phyloP scores from a whole-genome alignment of 2,113 vertebrate species.

The Amblyornis subalaris region DNA sequence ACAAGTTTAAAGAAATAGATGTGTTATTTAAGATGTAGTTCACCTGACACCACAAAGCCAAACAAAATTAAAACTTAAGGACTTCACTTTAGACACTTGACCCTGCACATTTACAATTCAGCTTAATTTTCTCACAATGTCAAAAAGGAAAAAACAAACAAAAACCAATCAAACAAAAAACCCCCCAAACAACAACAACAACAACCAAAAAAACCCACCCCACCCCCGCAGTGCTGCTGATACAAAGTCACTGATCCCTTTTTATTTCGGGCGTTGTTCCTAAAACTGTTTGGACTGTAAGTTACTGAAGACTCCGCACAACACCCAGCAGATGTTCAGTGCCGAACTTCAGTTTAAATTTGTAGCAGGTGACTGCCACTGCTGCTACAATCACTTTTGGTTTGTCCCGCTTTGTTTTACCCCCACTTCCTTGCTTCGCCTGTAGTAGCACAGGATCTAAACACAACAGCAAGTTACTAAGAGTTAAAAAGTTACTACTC shows the following conservation, averaged over 20 bases:
- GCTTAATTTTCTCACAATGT: background rate
- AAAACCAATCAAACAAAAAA: too few relatives aligned
- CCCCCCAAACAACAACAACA: too few relatives aligned
- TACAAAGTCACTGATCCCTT: background rate
- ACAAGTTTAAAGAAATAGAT: background rate
- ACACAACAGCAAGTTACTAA: background rate
- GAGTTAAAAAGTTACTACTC: constrained; percentile 10
- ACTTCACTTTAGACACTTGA: background rate
- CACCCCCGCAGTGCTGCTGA: background rate
- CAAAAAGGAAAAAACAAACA: background rate
- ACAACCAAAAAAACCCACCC: too few relatives aligned
- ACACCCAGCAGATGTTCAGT: background rate
- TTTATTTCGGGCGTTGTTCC: background rate
- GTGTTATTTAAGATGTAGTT: background rate
- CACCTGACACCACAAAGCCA: background rate
- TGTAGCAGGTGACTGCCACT: background rate
- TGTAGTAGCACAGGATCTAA: background rate
- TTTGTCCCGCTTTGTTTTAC: background rate
- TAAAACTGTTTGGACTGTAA: background rate
- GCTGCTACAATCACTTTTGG: background rate
- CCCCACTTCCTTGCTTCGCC: background rate
- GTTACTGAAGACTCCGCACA: background rate
- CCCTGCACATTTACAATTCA: background rate
- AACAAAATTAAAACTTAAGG: background rate
- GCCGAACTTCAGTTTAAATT: background rate